Evolutionary conservation across 2,888 invertebrate genomes (phyloP).

Genomic region (Rotaria macrura): DNA sequence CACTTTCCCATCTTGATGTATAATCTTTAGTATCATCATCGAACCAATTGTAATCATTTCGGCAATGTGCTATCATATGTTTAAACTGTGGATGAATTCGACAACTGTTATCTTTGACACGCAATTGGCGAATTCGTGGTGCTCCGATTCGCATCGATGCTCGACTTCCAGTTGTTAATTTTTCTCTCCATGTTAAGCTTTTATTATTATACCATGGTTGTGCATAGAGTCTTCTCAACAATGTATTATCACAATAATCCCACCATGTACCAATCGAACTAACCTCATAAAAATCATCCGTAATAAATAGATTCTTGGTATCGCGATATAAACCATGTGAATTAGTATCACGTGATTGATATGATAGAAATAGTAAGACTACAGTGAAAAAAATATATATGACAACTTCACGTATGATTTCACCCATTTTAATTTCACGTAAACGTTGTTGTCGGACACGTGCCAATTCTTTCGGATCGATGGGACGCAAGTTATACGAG

Average conservation of each 20-base stretch:
- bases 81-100: conserved; percentile 39
- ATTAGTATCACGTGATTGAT: conserved; percentile 45
- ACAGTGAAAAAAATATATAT: conserved; percentile 45
- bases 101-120: conserved; percentile 42
- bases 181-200: conserved; percentile 44
- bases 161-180: conserved; percentile 38
- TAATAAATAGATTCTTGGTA: conserved; percentile 36
- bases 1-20: conserved; percentile 40
- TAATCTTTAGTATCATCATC: conserved; percentile 47
- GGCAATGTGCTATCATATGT: conserved; percentile 42
- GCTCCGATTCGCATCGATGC: conserved; percentile 25
- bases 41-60: conserved; percentile 45
- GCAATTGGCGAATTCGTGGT: conserved; percentile 31
- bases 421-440: conserved; percentile 47
- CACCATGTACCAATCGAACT: conserved; percentile 40
- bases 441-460: conserved; percentile 41
- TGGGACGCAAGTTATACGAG: conserved; percentile 39
- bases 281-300: conserved; percentile 37
- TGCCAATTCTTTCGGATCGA: conserved; percentile 41
- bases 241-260: conserved; percentile 41
- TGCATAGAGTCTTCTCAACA: conserved; percentile 45
- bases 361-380: conserved; percentile 47
- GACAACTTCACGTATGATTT: conserved; percentile 43
- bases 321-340: conserved; percentile 38
- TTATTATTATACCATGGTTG: conserved; percentile 43